Percentiles rank a stretch among this genome's conserved stretches.
Evolutionary conservation across 2,888 invertebrate genomes (phyloP).

Genomic region (Mythimna pallens): DNA sequence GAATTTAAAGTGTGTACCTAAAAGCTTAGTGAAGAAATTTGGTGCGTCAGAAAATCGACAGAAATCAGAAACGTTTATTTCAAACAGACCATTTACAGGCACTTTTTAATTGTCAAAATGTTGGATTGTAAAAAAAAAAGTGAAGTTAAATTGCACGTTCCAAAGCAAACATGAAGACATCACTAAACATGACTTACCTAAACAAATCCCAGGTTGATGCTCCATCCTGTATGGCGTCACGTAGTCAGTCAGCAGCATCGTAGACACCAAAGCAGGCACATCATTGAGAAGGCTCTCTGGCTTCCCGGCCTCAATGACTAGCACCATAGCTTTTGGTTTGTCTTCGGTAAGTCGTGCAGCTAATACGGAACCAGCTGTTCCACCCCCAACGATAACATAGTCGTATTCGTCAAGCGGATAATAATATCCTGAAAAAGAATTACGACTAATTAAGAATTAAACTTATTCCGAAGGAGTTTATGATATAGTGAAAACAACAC

Average conservation of each 20-base stretch:
- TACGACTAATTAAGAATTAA: no score
- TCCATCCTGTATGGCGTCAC: slow-evolving; percentile 92
- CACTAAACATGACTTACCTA: slow-evolving; percentile 74
- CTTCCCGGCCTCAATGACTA: slow-evolving; percentile 92
- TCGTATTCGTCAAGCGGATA: slow-evolving; percentile 90
- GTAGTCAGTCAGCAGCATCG: slow-evolving; percentile 90
- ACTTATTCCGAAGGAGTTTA: neutral
- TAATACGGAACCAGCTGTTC: slow-evolving; percentile 93
- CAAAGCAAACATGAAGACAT: neutral
- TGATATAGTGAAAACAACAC: no score
- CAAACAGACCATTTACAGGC: no score
- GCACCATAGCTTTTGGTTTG: slow-evolving; percentile 87
- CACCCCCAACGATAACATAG: slow-evolving; percentile 93
- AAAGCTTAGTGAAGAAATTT: no score
- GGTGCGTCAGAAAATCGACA: neutral
- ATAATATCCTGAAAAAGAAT: slow-evolving; percentile 72
- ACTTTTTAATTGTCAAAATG: no score
- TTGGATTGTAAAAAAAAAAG: no score
- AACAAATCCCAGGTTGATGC: slow-evolving; percentile 90
- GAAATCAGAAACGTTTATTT: no score
- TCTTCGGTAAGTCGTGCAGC: slow-evolving; percentile 93
- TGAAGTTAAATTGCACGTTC: no score
- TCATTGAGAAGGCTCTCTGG: slow-evolving; percentile 89
- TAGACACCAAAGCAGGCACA: slow-evolving; percentile 90
- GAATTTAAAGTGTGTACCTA: no score